phyloP scores from a whole-genome alignment of 2,113 vertebrate species.

The Phrynosoma blainvillii region DNA sequence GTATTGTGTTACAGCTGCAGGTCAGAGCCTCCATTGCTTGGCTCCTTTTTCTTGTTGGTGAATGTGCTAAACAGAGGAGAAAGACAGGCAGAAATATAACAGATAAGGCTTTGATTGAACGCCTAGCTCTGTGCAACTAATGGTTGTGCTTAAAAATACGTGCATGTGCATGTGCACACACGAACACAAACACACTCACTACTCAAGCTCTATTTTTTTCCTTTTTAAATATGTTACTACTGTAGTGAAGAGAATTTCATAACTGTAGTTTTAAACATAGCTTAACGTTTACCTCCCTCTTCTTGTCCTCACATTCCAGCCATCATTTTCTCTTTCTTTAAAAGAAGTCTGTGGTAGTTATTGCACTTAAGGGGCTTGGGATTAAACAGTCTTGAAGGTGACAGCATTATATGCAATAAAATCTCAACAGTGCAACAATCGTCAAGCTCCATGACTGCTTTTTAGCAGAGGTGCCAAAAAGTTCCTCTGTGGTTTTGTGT shows the following conservation, averaged over 20 bases:
- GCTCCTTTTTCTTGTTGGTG: constrained; percentile 83
- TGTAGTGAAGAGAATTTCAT: not conserved
- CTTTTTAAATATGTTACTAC: not conserved
- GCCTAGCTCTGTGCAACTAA: constrained; percentile 71
- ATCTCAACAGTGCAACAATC: constrained; percentile 52
- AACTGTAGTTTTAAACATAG: constrained; percentile 42
- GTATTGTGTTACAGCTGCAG: constrained; percentile 92
- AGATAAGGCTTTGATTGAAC: constrained; percentile 84
- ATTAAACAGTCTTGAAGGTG: constrained; percentile 54
- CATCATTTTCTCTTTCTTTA: not conserved
- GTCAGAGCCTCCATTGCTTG: constrained; percentile 85
- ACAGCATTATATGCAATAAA: constrained; percentile 52
- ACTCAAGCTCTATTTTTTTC: constrained; percentile 22
- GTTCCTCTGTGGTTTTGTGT: constrained; percentile 67
- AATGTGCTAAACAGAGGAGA: constrained; percentile 84
- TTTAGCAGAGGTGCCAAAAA: constrained; percentile 59
- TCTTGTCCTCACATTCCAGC: constrained; percentile 6
- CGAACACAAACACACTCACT: not conserved
- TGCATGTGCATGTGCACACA: not conserved
- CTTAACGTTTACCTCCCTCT: constrained; percentile 24
- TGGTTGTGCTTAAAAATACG: constrained; percentile 51
- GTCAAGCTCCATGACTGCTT: constrained; percentile 56
- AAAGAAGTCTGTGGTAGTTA: constrained; percentile 21
- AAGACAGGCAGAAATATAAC: constrained; percentile 82
- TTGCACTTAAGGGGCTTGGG: constrained; percentile 39